These are phyloP conservation scores for Nanorana parkeri DNA, from an alignment of 2,113 vertebrate species.

Conservation along the genomic window DNA sequence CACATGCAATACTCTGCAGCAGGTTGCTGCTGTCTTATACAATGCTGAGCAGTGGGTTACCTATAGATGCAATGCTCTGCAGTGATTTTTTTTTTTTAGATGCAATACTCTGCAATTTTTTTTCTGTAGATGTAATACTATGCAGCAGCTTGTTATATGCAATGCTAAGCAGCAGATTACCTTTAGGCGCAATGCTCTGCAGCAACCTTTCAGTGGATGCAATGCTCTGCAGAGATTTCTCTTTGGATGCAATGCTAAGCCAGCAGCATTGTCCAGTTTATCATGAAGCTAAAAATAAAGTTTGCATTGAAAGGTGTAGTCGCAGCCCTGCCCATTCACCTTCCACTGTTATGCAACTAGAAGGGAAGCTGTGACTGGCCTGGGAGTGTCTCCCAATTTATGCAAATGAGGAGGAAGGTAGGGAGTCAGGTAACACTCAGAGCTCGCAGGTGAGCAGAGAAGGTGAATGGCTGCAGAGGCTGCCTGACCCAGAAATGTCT, in stretches of 20 bases:
- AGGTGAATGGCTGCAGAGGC: background rate
- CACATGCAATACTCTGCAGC: too few species aligned
- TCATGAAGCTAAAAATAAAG: background rate
- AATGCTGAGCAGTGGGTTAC: background rate
- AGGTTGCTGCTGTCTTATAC: too few species aligned
- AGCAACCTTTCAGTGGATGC: background rate
- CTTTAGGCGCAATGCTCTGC: background rate
- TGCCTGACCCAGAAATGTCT: background rate
- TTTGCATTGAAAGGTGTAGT: background rate
- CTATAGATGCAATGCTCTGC: background rate
- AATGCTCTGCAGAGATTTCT: background rate
- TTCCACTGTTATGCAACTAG: background rate
- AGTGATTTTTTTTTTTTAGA: background rate
- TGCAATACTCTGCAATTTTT: too few species aligned
- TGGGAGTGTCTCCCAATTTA: slow-evolving; percentile 38
- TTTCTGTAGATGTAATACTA: too few species aligned
- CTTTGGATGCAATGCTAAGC: background rate
- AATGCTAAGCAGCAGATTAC: too few species aligned
- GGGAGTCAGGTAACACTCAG: background rate
- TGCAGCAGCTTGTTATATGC: too few species aligned
- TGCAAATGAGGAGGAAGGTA: background rate
- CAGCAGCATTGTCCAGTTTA: too few species aligned
- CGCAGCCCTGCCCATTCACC: background rate
- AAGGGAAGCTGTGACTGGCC: background rate
- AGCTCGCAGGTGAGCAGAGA: background rate